phyloP scores from a whole-genome alignment of 2,113 vertebrate species.

The Paracanthobrama guichenoti region DNA sequence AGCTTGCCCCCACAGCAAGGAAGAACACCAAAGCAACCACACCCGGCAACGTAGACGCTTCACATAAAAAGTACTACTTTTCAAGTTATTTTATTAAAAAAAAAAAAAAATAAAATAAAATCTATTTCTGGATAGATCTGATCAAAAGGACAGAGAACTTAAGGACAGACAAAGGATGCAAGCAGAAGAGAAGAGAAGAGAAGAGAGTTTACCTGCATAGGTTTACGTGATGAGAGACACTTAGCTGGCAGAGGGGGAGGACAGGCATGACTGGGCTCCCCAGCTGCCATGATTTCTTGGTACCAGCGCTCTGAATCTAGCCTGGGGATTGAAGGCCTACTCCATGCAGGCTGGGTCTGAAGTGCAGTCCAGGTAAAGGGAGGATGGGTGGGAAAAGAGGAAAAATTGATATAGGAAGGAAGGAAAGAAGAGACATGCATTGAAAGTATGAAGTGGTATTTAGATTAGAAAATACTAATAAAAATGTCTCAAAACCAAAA shows the following conservation, averaged over 20 bases:
- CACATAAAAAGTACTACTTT: background rate
- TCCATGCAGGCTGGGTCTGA: constrained; percentile 78
- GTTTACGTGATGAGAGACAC: constrained; percentile 82
- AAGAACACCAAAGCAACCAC: constrained; percentile 6
- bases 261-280: constrained; percentile 74
- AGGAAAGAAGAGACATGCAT: constrained; percentile 58
- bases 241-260: constrained; percentile 92
- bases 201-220: constrained; percentile 82
- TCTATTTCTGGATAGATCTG: background rate
- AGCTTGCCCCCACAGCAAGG: background rate
- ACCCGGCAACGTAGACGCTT: background rate
- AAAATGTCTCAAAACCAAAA: constrained; percentile 4
- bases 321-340: constrained; percentile 73
- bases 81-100: background rate
- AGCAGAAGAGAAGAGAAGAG: constrained; percentile 23
- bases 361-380: constrained; percentile 48
- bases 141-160: constrained; percentile 1
- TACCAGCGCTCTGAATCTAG: constrained; percentile 83
- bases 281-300: constrained; percentile 83
- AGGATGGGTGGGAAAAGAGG: constrained; percentile 20
- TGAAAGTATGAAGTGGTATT: constrained; percentile 42
- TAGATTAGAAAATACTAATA: constrained; percentile 17
- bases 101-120: background rate
- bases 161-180: background rate
- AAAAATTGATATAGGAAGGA: constrained; percentile 31